Percentiles rank a stretch among this genome's conserved stretches.
Conservation (phyloP, 2,888 invertebrate genomes). For the Lycia hirtaria region DNA sequence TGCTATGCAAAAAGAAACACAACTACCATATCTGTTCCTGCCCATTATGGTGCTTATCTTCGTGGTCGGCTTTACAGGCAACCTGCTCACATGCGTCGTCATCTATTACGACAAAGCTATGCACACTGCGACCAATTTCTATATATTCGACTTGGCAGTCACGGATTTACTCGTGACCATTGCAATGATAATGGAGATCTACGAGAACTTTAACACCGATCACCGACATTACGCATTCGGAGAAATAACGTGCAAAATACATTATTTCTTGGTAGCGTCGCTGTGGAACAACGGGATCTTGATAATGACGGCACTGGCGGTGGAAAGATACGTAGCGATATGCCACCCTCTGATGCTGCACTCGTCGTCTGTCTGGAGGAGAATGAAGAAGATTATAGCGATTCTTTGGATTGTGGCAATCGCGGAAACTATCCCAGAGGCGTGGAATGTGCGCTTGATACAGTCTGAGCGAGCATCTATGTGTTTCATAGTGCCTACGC, state of each 20-base stretch:
- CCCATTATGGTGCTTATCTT: constrained; percentile 51
- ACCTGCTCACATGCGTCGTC: constrained; percentile 73
- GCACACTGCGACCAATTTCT: constrained; percentile 75
- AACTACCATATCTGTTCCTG: constrained; percentile 44
- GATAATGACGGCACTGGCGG: constrained; percentile 63
- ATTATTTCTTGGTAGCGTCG: constrained; percentile 56
- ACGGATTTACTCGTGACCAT: constrained; percentile 69
- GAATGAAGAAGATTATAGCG: constrained; percentile 59
- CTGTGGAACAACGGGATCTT: constrained; percentile 66
- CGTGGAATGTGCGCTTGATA: constrained; percentile 56
- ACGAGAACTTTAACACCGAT: constrained; percentile 44
- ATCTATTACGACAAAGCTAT: constrained; percentile 68
- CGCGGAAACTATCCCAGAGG: constrained; percentile 57
- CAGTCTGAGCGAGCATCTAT: constrained; percentile 49
- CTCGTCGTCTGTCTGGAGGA: constrained; percentile 52
- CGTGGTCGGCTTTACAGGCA: constrained; percentile 60
- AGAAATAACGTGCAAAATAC: constrained; percentile 56
- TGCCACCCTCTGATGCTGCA: constrained; percentile 60
- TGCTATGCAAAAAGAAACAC: constrained; percentile 43
- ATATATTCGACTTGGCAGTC: constrained; percentile 70
- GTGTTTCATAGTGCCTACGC: constrained; percentile 59
- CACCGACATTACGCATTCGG: constrained; percentile 47
- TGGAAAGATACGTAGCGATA: constrained; percentile 66
- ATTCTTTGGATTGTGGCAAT: constrained; percentile 61
- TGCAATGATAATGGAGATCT: constrained; percentile 59